Conservation (phyloP, 2,797 vertebrate genomes). For the Cottoperca gobio region DNA sequence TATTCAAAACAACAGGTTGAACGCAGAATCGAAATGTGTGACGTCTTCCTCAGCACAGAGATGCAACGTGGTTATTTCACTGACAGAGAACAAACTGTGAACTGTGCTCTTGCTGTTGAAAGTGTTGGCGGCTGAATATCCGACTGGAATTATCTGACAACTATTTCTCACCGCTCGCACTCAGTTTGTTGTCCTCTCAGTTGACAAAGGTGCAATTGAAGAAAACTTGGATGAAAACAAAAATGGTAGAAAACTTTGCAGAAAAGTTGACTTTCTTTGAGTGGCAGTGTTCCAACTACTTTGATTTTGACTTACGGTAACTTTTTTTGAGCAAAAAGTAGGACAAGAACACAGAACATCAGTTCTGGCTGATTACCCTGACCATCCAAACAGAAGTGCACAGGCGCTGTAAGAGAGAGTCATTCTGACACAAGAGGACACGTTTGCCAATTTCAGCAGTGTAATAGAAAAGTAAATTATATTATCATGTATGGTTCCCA, state of each 20-base stretch:
- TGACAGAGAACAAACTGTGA: slow-evolving; percentile 21
- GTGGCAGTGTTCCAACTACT: slow-evolving; percentile 34
- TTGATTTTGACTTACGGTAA: slow-evolving; percentile 42
- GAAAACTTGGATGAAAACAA: neutral
- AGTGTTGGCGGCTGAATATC: slow-evolving; percentile 27
- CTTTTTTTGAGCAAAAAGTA: slow-evolving; percentile 52
- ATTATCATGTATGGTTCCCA: slow-evolving; percentile 24
- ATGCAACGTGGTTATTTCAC: slow-evolving; percentile 40
- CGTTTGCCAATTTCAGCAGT: slow-evolving; percentile 42
- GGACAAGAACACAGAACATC: slow-evolving; percentile 59
- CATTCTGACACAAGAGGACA: slow-evolving; percentile 32
- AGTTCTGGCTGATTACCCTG: slow-evolving; percentile 64
- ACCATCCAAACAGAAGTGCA: slow-evolving; percentile 61
- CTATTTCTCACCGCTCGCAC: neutral
- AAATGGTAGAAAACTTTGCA: neutral
- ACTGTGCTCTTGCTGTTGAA: slow-evolving; percentile 20
- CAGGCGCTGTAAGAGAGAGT: slow-evolving; percentile 31
- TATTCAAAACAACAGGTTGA: slow-evolving; percentile 57
- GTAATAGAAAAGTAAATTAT: slow-evolving; percentile 13
- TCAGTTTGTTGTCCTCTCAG: slow-evolving; percentile 8
- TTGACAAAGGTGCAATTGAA: neutral
- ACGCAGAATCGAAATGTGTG: slow-evolving; percentile 56
- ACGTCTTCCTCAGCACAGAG: slow-evolving; percentile 31
- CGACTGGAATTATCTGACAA: slow-evolving; percentile 29
- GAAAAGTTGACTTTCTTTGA: slow-evolving; percentile 35